Conservation (phyloP, 2,888 invertebrate species). For the Eilema sororculum region DNA sequence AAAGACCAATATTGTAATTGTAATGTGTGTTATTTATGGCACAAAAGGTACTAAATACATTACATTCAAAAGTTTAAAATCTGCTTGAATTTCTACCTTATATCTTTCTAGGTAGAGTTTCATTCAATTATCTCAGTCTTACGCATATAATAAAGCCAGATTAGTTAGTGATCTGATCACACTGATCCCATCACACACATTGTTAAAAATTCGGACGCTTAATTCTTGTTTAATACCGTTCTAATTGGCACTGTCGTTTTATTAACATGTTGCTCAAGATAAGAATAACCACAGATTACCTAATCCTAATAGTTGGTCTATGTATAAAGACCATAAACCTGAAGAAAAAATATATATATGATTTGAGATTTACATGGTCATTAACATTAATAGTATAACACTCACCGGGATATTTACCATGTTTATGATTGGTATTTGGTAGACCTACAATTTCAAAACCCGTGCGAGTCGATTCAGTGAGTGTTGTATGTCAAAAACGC, state of each 20-base stretch:
- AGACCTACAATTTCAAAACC: too few relatives aligned
- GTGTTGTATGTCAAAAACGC: too few relatives aligned
- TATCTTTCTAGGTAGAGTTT: background rate
- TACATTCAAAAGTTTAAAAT: too few relatives aligned
- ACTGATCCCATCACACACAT: background rate
- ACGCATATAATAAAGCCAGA: background rate
- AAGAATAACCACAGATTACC: background rate
- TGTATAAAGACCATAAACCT: background rate
- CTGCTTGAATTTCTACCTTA: background rate
- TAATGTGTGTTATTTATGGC: too few relatives aligned
- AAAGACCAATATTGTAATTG: background rate
- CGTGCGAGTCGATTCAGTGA: too few relatives aligned
- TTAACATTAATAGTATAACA: too few relatives aligned
- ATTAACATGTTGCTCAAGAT: background rate
- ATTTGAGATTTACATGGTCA: too few relatives aligned
- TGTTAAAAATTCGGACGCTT: background rate
- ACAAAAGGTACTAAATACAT: background rate
- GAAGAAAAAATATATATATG: too few relatives aligned
- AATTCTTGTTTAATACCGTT: background rate
- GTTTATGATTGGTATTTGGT: too few relatives aligned
- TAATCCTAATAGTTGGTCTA: too few relatives aligned
- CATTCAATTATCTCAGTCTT: background rate
- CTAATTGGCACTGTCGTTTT: background rate
- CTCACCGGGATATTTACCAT: too few relatives aligned
- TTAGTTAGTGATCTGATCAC: slow-evolving; percentile 1